A percentile compares a stretch with the other conserved stretches of the same genome.
These are phyloP conservation scores for Acanthornis magna DNA, from an alignment of 2,797 vertebrate species.

Conservation along the genomic window DNA sequence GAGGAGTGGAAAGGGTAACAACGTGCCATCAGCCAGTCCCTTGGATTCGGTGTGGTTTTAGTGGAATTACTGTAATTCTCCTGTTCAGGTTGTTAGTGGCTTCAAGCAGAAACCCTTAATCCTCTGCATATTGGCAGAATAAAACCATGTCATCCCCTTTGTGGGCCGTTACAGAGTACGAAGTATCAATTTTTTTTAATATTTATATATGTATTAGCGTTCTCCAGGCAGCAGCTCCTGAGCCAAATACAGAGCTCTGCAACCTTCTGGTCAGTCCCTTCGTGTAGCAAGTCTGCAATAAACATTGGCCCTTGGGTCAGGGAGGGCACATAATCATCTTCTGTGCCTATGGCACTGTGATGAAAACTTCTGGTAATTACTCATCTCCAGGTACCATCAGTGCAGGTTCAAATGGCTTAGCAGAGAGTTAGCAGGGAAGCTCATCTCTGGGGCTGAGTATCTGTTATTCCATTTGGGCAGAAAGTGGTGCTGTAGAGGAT, in stretches of 20 bases:
- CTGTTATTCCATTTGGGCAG: background rate
- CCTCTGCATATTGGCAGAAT: slow-evolving; percentile 43
- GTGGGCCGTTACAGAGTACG: background rate
- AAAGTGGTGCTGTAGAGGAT: background rate
- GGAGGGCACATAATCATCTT: background rate
- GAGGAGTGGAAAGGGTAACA: background rate
- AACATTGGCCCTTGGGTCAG: background rate
- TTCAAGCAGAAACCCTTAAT: slow-evolving; percentile 49
- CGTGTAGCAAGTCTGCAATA: background rate
- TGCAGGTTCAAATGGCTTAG: background rate
- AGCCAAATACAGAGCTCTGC: background rate
- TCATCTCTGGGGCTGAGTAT: background rate
- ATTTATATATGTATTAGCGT: background rate
- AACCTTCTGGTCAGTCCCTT: background rate
- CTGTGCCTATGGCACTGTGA: background rate
- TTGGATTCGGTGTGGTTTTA: slow-evolving; percentile 36
- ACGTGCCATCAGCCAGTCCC: background rate
- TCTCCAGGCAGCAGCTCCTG: background rate
- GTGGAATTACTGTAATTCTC: slow-evolving; percentile 46
- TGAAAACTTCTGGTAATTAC: background rate
- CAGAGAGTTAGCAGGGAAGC: background rate
- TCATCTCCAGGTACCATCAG: background rate
- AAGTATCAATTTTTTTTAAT: background rate
- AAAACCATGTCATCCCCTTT: slow-evolving; percentile 36
- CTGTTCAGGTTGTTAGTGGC: slow-evolving; percentile 35